Base-by-base conservation (phyloP, 2,797 vertebrate genomes). In the Prunella strophiata region DNA sequence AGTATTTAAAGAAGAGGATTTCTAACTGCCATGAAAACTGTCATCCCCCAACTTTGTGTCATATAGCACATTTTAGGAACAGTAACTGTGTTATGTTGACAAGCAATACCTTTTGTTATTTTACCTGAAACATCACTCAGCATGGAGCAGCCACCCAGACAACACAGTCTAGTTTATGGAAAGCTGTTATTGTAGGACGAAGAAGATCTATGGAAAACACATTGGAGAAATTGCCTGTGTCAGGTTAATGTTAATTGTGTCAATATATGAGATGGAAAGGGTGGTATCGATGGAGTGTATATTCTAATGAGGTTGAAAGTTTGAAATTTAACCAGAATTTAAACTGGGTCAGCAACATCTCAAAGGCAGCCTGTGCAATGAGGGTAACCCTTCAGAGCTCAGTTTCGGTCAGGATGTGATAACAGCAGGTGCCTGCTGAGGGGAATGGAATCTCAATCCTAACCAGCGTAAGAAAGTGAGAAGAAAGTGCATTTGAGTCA, bases 271-370 rank as follows among this genome's bases (percentile, higher is more conserved):
- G 59, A 76, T 83, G 36, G 74, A 66, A 75, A 65, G 55, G 40
- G 26, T 68, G 40, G 5, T 92, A 77, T 88, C 63, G 87, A 76
- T 88, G 63, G 80, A 59, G 32, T 30, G 5, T 57, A 2, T 88
- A 18, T 75, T 81, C 47, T 59, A 67, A 91, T 75, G 87, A 92
- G 62, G 30, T 48, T 89, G 70, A 85, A 88, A 61, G 67, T 85
- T 48, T 89, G 73, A 85, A 88, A 61, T 63, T 85, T 80, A 92
- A 79, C 70, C 30, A 34, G 80, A 80, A 77, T 81, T 94, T 88
- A 59, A 92, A 72, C 19, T 59, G 84, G 75, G 47, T 65, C 48
- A 85, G 74, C 62, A 88, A 18, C 63, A 32, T 86, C 63, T 73
- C 65, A 42, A 30, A 81, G 78, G 68, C 74, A 94, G 55, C 43